A percentile compares a stretch with the other conserved stretches of the same genome.
Conservation (phyloP, 2,888 invertebrate species). For the Aphidius colemani region DNA sequence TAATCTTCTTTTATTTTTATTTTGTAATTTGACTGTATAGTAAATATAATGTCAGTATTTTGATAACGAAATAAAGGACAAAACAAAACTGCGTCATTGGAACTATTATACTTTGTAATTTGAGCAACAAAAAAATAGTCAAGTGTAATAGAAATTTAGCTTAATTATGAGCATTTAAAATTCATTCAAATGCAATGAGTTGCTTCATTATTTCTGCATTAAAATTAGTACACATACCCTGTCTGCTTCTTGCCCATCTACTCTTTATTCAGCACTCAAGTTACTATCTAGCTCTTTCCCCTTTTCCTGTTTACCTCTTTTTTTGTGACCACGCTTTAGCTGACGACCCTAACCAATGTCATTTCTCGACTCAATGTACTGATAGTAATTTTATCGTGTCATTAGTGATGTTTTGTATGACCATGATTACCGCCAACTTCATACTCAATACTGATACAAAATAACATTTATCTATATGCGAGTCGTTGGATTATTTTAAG, state of each 20-base stretch:
- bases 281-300: constrained; percentile 20
- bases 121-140: too few relatives aligned
- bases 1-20: too few relatives aligned
- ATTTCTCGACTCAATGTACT: constrained; percentile 7
- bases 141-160: too few relatives aligned
- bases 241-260: not conserved
- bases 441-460: constrained; percentile 12
- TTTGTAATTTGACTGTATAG: too few relatives aligned
- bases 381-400: constrained; percentile 47
- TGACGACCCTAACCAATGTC: too few relatives aligned
- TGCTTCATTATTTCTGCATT: constrained; percentile 48
- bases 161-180: constrained; percentile 38
- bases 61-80: too few relatives aligned
- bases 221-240: constrained; percentile 43
- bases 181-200: constrained; percentile 36
- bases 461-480: constrained; percentile 5
- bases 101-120: not conserved
- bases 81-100: too few relatives aligned
- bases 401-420: constrained; percentile 45
- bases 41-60: too few relatives aligned
- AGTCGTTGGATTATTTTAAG: constrained; percentile 5
- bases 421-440: constrained; percentile 45
- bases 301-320: too few relatives aligned
- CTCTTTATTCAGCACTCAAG: constrained; percentile 16
- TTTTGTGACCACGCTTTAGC: too few relatives aligned